A percentile compares a stretch with the other conserved stretches of the same genome.
Conservation (phyloP, 2,113 vertebrate species). For the Ariopsis seemanni region DNA sequence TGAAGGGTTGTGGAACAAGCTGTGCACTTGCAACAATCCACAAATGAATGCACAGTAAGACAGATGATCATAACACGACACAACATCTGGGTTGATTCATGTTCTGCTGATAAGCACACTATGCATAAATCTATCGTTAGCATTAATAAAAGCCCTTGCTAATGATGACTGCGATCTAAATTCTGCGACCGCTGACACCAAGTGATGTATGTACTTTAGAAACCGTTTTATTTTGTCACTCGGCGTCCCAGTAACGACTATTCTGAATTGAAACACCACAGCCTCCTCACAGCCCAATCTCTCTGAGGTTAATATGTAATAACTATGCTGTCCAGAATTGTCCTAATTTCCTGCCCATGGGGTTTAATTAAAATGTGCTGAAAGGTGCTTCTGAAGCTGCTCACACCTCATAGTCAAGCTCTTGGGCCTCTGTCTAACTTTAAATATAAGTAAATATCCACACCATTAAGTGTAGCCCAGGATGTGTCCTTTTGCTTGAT, state of each 20-base stretch:
- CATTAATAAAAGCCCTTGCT: slow-evolving; percentile 39
- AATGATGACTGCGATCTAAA: slow-evolving; percentile 29
- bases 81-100: slow-evolving; percentile 13
- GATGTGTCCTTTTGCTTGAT: slow-evolving; percentile 25
- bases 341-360: slow-evolving; percentile 27
- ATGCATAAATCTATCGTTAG: slow-evolving; percentile 16
- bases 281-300: slow-evolving; percentile 14
- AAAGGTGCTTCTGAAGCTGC: slow-evolving; percentile 25
- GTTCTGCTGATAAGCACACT: not conserved
- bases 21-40: not conserved
- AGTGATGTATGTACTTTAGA: slow-evolving; percentile 17
- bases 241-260: slow-evolving; percentile 26
- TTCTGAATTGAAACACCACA: slow-evolving; percentile 5
- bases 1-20: not conserved
- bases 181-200: not conserved
- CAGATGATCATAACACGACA: not conserved
- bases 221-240: slow-evolving; percentile 16
- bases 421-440: not conserved
- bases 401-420: slow-evolving; percentile 32
- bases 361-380: slow-evolving; percentile 49
- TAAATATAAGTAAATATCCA: slow-evolving; percentile 37
- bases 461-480: slow-evolving; percentile 11
- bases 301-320: slow-evolving; percentile 55
- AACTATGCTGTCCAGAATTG: slow-evolving; percentile 50
- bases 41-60: slow-evolving; percentile 23